Conservation (phyloP, 1,140 invertebrate genomes). For the Philopotamus ludificatus region DNA sequence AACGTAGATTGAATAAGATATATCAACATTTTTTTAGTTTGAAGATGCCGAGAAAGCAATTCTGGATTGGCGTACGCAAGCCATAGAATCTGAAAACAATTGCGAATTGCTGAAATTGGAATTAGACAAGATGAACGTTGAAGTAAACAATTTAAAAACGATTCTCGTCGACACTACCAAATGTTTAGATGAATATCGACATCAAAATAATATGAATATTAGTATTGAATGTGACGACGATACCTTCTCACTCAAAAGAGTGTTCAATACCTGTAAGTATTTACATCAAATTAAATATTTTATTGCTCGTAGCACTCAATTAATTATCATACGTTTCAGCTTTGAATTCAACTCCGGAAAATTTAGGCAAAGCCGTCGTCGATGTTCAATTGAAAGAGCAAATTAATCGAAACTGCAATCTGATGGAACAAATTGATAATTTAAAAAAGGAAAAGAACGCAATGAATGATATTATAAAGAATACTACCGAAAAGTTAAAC, state of each 20-base stretch:
- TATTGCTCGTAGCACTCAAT: neutral
- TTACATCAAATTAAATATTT: neutral
- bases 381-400: slow-evolving; percentile 26
- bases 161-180: slow-evolving; percentile 12
- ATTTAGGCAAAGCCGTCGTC: slow-evolving; percentile 18
- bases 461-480: neutral
- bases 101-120: slow-evolving; percentile 2
- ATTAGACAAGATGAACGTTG: slow-evolving; percentile 4
- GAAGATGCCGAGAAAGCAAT: slow-evolving; percentile 21
- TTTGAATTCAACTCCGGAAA: slow-evolving; percentile 1
- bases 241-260: slow-evolving; percentile 15
- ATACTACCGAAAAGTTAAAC: neutral
- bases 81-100: slow-evolving; percentile 17
- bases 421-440: neutral
- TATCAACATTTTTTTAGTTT: no score
- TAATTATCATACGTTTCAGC: slow-evolving; percentile 14
- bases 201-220: slow-evolving; percentile 13
- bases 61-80: slow-evolving; percentile 16
- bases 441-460: neutral
- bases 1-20: no score
- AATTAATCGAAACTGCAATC: slow-evolving; percentile 1
- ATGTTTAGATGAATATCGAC: slow-evolving; percentile 26
- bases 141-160: slow-evolving; percentile 11
- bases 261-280: slow-evolving; percentile 25
- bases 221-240: slow-evolving; percentile 40